These are phyloP conservation scores for Poeciliopsis paucimaculata DNA, from an alignment of 2,797 vertebrate genomes.

Conservation along the genomic window DNA sequence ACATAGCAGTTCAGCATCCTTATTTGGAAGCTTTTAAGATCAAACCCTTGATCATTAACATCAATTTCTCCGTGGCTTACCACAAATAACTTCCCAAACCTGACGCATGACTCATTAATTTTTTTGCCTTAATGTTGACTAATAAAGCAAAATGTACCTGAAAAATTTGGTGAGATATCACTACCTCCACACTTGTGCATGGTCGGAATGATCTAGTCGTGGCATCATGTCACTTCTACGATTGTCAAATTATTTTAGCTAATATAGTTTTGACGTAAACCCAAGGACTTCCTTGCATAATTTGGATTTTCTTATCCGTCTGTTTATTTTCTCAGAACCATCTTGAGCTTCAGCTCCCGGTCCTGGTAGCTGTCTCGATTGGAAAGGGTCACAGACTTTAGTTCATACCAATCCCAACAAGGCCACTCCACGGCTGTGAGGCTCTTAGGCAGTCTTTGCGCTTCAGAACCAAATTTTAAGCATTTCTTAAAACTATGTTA, in stretches of 20 bases:
- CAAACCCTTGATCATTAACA: no score
- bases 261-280: neutral
- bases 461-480: neutral
- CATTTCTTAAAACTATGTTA: neutral
- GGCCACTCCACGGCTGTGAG: neutral
- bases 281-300: neutral
- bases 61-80: no score
- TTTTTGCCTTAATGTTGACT: no score
- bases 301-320: neutral
- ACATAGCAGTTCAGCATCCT: no score
- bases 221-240: neutral
- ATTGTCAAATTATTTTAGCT: neutral
- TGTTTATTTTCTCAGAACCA: neutral
- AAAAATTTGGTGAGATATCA: no score
- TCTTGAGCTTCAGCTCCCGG: neutral
- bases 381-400: neutral
- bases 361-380: neutral
- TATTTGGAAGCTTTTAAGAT: no score
- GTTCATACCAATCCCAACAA: neutral
- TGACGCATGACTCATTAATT: no score
- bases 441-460: neutral
- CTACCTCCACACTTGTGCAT: no score
- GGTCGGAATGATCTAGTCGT: no score
- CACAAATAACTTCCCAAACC: no score
- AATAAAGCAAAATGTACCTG: no score